A percentile compares a stretch with the other conserved stretches of the same genome.
phyloP scores from a whole-genome alignment of 23 tunicate species.

The Styela clava region DNA sequence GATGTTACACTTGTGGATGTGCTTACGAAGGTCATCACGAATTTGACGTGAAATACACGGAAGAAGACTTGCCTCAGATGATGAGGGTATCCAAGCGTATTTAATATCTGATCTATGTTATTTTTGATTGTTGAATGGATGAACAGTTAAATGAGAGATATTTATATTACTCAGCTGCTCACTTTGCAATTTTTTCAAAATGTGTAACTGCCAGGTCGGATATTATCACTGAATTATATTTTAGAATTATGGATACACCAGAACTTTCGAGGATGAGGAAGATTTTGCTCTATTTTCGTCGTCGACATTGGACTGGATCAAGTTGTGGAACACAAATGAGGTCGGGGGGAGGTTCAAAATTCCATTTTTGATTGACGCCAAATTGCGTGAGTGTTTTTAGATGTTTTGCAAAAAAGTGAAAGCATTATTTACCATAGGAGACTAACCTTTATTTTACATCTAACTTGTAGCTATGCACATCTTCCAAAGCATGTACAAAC shows the following conservation, averaged over 20 bases:
- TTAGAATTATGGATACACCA: not conserved
- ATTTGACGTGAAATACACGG: constrained; percentile 6
- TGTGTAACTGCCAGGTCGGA: no score
- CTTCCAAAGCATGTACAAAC: no score
- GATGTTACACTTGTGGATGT: constrained; percentile 21
- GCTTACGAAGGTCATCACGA: constrained; percentile 24
- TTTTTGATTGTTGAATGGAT: not conserved
- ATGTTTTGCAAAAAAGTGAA: not conserved
- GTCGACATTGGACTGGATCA: not conserved
- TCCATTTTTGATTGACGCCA: not conserved
- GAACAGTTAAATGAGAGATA: no score
- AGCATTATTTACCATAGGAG: no score
- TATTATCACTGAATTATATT: not conserved
- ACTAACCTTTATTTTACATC: not conserved
- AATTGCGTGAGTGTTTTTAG: not conserved
- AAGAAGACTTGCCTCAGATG: not conserved
- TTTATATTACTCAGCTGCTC: no score
- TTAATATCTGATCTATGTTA: no score
- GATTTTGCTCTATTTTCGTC: not conserved
- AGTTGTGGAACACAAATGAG: not conserved
- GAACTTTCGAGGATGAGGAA: not conserved
- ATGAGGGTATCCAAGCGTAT: not conserved
- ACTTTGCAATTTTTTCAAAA: no score
- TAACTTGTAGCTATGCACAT: no score
- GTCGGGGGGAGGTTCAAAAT: not conserved